Conservation (phyloP, 1,140 invertebrate genomes). For the Dreissena rostriformis region DNA sequence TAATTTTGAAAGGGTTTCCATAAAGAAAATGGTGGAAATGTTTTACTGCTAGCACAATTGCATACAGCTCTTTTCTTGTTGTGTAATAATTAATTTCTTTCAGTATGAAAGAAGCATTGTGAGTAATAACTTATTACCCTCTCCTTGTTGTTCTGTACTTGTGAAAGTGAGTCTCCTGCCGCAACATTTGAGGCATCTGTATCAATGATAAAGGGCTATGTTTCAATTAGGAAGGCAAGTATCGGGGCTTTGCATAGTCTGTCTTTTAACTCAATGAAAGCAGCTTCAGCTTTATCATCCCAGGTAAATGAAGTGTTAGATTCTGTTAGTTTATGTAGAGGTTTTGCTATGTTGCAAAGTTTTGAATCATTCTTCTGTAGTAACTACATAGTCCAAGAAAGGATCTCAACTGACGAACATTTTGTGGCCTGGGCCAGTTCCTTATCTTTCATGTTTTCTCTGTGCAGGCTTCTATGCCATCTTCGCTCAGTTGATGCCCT, state of each 20-base stretch:
- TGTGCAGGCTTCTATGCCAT: not conserved
- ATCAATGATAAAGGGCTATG: not conserved
- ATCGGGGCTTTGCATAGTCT: not conserved
- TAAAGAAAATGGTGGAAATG: constrained; percentile 58
- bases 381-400: constrained; percentile 18
- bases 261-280: constrained; percentile 23
- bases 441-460: constrained; percentile 5
- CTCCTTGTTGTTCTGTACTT: constrained; percentile 7
- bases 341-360: constrained; percentile 14
- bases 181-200: not conserved
- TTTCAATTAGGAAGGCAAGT: constrained; percentile 9
- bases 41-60: constrained; percentile 48
- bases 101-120: not conserved
- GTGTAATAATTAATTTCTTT: constrained; percentile 34
- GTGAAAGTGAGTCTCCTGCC: not conserved
- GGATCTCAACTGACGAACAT: constrained; percentile 7
- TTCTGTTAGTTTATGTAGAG: constrained; percentile 14
- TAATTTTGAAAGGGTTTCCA: constrained; percentile 58
- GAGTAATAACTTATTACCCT: constrained; percentile 14
- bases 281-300: constrained; percentile 7
- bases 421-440: constrained; percentile 27
- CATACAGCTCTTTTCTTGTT: constrained; percentile 47
- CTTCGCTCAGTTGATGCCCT: constrained; percentile 20
- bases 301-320: not conserved
- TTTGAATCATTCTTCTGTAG: constrained; percentile 19